phyloP scores from a whole-genome alignment of 2,113 vertebrate genomes.

The Arothron firmamentum region DNA sequence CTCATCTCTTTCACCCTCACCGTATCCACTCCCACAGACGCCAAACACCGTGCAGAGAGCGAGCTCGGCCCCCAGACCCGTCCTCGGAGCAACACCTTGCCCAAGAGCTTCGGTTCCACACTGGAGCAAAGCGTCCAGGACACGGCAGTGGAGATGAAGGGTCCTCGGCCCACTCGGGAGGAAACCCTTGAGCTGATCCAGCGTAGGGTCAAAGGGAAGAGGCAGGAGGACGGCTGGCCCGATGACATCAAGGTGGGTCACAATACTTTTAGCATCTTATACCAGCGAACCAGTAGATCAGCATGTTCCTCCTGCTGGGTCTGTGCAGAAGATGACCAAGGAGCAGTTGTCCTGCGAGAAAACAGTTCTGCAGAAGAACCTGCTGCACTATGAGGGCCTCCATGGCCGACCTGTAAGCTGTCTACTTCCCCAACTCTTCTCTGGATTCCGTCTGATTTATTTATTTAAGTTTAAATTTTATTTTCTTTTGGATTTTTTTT shows the following conservation, averaged over 20 bases:
- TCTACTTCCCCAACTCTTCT: background rate
- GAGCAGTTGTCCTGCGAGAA: constrained; percentile 95
- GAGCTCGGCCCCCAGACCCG: constrained; percentile 88
- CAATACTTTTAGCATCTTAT: background rate
- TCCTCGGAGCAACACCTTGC: constrained; percentile 94
- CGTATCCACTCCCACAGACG: constrained; percentile 70
- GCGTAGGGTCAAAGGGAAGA: constrained; percentile 84
- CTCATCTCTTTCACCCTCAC: background rate
- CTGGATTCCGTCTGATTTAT: background rate
- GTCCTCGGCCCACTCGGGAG: constrained; percentile 81
- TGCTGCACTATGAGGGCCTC: constrained; percentile 94
- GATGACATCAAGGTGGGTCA: constrained; percentile 87
- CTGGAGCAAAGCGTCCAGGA: constrained; percentile 82
- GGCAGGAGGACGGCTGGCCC: constrained; percentile 87
- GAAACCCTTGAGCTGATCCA: constrained; percentile 90
- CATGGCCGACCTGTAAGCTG: constrained; percentile 88
- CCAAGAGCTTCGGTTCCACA: constrained; percentile 96
- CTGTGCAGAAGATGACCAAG: constrained; percentile 89
- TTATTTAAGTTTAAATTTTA: background rate
- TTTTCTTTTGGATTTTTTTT: background rate
- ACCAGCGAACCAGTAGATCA: background rate
- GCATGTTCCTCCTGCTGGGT: background rate
- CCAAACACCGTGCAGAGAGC: constrained; percentile 88
- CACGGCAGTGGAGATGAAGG: constrained; percentile 67
- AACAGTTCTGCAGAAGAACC: constrained; percentile 92